phyloP scores from a whole-genome alignment of 2,888 invertebrate species.

The Escarpia spicata region DNA sequence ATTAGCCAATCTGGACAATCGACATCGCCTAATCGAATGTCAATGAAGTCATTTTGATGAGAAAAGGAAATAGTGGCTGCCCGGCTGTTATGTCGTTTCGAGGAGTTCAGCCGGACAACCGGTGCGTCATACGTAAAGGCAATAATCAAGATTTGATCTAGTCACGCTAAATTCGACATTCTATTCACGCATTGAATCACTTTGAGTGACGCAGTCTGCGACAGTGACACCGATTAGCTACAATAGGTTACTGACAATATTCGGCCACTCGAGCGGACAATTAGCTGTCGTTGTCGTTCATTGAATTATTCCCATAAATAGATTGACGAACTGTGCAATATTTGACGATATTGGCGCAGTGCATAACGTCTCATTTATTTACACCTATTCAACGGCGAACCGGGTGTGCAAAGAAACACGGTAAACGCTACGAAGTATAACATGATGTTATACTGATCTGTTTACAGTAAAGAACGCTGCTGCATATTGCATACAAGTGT shows the following conservation, averaged over 20 bases:
- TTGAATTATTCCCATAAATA: slow-evolving; percentile 20
- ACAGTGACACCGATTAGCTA: background rate
- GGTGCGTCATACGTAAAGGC: background rate
- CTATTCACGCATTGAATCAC: background rate
- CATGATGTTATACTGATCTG: background rate
- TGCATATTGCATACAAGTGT: too few species aligned
- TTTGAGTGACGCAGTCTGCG: background rate
- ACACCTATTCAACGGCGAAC: background rate
- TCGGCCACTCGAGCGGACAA: background rate
- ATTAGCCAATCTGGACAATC: slow-evolving; percentile 16
- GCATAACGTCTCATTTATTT: background rate
- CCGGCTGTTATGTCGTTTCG: background rate
- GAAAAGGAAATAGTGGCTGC: background rate
- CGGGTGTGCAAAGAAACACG: background rate
- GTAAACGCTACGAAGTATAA: background rate
- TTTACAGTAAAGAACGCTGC: background rate
- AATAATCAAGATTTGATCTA: background rate
- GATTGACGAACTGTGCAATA: background rate
- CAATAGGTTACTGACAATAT: slow-evolving; percentile 2
- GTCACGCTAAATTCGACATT: background rate
- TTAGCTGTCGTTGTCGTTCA: slow-evolving; percentile 17
- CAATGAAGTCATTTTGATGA: slow-evolving; percentile 11
- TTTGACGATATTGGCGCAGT: background rate
- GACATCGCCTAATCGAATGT: slow-evolving; percentile 9
- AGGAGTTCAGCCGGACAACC: background rate